These are phyloP conservation scores for Hydropsyche tenuis DNA, from an alignment of 1,140 invertebrate genomes.

Conservation along the genomic window DNA sequence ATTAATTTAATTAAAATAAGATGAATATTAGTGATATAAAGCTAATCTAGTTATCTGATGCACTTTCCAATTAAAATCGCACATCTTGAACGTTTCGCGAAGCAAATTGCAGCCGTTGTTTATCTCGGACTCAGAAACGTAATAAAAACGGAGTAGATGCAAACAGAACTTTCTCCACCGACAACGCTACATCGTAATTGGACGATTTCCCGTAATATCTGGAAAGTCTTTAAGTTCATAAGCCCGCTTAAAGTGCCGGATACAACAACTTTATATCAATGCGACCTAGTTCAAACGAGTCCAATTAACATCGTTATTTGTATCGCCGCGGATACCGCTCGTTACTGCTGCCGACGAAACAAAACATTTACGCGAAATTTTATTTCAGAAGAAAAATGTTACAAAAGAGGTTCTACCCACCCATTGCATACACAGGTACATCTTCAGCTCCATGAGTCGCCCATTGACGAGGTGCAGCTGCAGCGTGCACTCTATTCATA, in stretches of 20 bases:
- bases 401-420: constrained; percentile 54
- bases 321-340: background rate
- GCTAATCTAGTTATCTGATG: too few species aligned
- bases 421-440: constrained; percentile 84
- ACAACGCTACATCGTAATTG: too few species aligned
- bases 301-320: constrained; percentile 12
- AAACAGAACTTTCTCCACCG: too few species aligned
- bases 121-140: too few species aligned
- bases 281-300: background rate
- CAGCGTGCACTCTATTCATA: constrained; percentile 62
- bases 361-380: background rate
- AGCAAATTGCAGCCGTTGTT: too few species aligned
- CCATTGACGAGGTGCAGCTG: constrained; percentile 75
- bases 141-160: too few species aligned
- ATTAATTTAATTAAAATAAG: too few species aligned
- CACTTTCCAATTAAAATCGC: too few species aligned
- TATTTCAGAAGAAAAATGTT: background rate
- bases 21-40: too few species aligned
- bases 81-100: too few species aligned
- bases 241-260: background rate
- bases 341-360: background rate
- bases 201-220: background rate
- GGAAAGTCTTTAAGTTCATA: background rate
- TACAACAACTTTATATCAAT: constrained; percentile 14
- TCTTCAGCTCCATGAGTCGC: constrained; percentile 90